phyloP scores from a whole-genome alignment of 2,797 vertebrate genomes.

The Mastacembelus armatus region DNA sequence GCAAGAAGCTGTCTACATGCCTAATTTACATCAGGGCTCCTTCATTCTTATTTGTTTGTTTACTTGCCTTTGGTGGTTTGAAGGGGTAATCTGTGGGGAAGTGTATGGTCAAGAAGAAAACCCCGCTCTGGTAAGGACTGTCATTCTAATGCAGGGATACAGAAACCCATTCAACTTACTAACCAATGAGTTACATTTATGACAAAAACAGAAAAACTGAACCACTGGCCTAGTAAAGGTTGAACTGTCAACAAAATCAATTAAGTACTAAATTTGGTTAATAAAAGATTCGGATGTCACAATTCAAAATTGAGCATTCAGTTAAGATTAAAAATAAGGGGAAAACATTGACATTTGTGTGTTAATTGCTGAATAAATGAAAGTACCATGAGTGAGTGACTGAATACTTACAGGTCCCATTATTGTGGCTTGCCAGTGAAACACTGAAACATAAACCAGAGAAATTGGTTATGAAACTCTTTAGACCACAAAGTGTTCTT shows the following conservation, averaged over 20 bases:
- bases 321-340: not conserved
- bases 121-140: constrained; percentile 90
- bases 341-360: not conserved
- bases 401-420: constrained; percentile 87
- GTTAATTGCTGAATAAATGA: not conserved
- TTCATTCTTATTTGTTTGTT: not conserved
- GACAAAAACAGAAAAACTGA: no score
- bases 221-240: not conserved
- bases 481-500: constrained; percentile 5
- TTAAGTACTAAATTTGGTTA: no score
- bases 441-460: constrained; percentile 80
- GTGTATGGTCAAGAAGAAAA: constrained; percentile 91
- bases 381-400: not conserved
- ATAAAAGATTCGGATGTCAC: no score
- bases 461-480: constrained; percentile 61
- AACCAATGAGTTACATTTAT: not conserved
- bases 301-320: no score
- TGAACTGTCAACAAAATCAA: not conserved
- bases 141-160: constrained; percentile 79
- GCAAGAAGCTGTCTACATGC: not conserved
- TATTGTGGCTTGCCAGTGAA: constrained; percentile 90
- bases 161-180: constrained; percentile 81
- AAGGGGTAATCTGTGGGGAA: constrained; percentile 91
- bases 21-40: not conserved
- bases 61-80: constrained; percentile 89